Percentiles rank a stretch among this genome's conserved stretches.
Conservation (phyloP, 1,140 invertebrate species). For the Cyphomyrmex costatus region DNA sequence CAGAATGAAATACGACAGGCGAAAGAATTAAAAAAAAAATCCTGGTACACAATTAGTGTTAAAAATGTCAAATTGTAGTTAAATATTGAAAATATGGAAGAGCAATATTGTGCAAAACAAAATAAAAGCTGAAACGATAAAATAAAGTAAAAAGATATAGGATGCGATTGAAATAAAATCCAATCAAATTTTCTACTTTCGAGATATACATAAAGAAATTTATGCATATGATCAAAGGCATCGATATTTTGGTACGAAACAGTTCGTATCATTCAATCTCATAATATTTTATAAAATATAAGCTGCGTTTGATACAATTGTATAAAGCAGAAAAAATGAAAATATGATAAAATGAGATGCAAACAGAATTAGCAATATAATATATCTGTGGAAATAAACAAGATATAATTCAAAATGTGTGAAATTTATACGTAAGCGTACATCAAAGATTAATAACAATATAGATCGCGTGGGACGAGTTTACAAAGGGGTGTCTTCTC, state of each 20-base stretch:
- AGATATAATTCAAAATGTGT: not conserved
- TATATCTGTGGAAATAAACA: not conserved
- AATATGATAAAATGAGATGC: not conserved
- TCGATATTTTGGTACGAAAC: constrained; percentile 31
- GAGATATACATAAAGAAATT: constrained; percentile 23
- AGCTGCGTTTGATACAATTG: constrained; percentile 1
- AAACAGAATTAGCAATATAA: not conserved
- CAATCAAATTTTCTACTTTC: constrained; percentile 48
- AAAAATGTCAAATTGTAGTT: constrained; percentile 28
- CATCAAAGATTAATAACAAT: constrained; percentile 24
- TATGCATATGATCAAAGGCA: constrained; percentile 7
- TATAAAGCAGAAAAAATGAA: not conserved
- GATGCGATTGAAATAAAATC: constrained; percentile 56
- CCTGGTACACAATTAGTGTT: constrained; percentile 20
- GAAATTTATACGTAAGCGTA: constrained; percentile 8
- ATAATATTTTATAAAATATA: not conserved
- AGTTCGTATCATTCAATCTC: constrained; percentile 12
- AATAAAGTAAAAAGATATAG: constrained; percentile 54
- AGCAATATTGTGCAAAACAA: constrained; percentile 32
- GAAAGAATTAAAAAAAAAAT: constrained; percentile 23
- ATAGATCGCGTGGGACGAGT: not conserved
- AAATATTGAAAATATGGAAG: constrained; percentile 49
- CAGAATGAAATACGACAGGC: not conserved
- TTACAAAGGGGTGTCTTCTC: not conserved
- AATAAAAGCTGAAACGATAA: constrained; percentile 25